Percentiles rank a stretch among this genome's conserved stretches.
phyloP scores from a whole-genome alignment of 2,888 invertebrate species.

The Microchrysa polita region DNA sequence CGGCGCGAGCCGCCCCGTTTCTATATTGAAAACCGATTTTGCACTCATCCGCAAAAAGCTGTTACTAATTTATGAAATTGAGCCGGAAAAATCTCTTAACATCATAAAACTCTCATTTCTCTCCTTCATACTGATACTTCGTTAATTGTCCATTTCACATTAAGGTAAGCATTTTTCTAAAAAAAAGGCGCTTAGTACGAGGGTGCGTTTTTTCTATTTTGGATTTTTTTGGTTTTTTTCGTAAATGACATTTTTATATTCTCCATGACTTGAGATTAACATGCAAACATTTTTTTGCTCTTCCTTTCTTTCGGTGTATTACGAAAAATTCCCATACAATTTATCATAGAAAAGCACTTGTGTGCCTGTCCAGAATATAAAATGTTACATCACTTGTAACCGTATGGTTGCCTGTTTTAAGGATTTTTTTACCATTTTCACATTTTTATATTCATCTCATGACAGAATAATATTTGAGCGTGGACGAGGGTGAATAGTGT shows the following conservation, averaged over 20 bases:
- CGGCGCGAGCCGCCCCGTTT: no score
- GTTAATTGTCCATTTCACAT: no score
- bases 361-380: slow-evolving; percentile 42
- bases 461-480: background rate
- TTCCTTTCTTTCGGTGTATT: slow-evolving; percentile 13
- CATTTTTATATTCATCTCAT: slow-evolving; percentile 22
- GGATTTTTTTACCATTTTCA: slow-evolving; percentile 1
- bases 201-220: background rate
- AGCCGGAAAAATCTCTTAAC: no score
- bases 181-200: no score
- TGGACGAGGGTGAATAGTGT: no score
- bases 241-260: slow-evolving; percentile 40
- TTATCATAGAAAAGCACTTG: slow-evolving; percentile 42
- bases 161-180: no score
- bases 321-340: slow-evolving; percentile 45
- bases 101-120: no score
- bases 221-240: background rate
- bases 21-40: no score
- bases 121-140: no score
- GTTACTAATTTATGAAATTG: no score
- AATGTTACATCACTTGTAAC: slow-evolving; percentile 31
- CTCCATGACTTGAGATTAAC: slow-evolving; percentile 28
- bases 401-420: no score
- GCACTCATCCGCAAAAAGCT: no score
- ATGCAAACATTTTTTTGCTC: background rate